Evolutionary conservation across 2,113 vertebrate genomes (phyloP).

Genomic region (Murina feae): DNA sequence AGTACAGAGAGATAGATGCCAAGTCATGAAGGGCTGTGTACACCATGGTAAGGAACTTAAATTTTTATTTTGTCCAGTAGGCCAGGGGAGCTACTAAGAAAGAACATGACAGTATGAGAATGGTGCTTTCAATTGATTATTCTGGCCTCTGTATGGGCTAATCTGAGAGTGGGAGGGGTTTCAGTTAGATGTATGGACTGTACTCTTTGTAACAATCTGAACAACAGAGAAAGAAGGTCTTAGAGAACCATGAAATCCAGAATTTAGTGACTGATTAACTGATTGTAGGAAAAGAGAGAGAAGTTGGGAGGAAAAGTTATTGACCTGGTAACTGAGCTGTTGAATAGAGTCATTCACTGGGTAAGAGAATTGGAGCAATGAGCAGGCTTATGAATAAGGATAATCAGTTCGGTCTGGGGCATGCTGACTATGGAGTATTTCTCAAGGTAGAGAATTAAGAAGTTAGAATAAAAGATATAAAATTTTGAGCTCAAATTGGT

Average conservation of each 20-base stretch:
- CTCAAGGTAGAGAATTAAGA: not conserved
- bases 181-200: not conserved
- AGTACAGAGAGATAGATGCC: not conserved
- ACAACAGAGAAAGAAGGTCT: not conserved
- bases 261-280: not conserved
- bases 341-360: not conserved
- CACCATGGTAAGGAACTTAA: not conserved
- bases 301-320: not conserved
- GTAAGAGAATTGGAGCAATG: not conserved
- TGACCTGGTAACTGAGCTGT: not conserved
- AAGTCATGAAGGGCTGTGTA: not conserved
- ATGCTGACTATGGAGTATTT: not conserved
- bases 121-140: not conserved
- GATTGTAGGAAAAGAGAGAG: not conserved
- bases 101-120: not conserved
- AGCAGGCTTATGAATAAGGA: not conserved
- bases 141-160: not conserved
- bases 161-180: not conserved
- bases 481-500: not conserved
- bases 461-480: not conserved
- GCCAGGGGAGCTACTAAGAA: not conserved
- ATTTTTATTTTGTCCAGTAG: not conserved
- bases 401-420: not conserved
- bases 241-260: not conserved
- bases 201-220: not conserved